Conservation (phyloP, 2,797 vertebrate species). For the Amniataba percoides region DNA sequence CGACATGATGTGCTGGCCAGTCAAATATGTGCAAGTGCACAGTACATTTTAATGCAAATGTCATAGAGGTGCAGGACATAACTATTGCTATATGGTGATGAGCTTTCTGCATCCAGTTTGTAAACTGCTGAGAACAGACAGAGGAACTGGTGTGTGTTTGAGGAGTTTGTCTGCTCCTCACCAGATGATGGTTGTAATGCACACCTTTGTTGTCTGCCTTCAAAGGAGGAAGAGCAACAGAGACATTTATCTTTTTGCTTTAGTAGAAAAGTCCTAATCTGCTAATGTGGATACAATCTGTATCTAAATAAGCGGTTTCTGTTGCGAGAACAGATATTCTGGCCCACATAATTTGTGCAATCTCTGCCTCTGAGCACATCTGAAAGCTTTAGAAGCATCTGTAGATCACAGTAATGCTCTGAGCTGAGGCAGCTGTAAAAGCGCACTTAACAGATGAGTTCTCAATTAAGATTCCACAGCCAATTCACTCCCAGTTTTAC, state of each 20-base stretch:
- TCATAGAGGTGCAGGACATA: not conserved
- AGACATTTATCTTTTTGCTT: not conserved
- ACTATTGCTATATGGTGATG: not conserved
- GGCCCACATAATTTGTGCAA: conserved; percentile 1
- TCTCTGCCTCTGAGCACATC: conserved; percentile 22
- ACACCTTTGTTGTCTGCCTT: not conserved
- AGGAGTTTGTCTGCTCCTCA: not conserved
- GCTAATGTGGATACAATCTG: not conserved
- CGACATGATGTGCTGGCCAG: not conserved
- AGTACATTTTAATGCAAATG: not conserved
- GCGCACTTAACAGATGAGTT: conserved; percentile 44
- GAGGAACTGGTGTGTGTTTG: not conserved
- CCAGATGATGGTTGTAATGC: not conserved
- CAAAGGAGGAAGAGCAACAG: not conserved
- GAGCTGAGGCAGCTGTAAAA: conserved; percentile 42
- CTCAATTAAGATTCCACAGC: conserved; percentile 39
- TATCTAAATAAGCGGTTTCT: not conserved
- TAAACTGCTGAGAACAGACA: not conserved
- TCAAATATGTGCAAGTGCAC: not conserved
- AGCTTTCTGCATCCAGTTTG: not conserved
- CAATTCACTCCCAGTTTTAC: conserved; percentile 38
- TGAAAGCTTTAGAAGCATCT: conserved; percentile 19
- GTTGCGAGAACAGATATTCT: not conserved
- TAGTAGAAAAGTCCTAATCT: not conserved
- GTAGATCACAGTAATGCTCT: conserved; percentile 42